phyloP scores from a whole-genome alignment of 1,140 invertebrate genomes.

The Holotrichia oblita region DNA sequence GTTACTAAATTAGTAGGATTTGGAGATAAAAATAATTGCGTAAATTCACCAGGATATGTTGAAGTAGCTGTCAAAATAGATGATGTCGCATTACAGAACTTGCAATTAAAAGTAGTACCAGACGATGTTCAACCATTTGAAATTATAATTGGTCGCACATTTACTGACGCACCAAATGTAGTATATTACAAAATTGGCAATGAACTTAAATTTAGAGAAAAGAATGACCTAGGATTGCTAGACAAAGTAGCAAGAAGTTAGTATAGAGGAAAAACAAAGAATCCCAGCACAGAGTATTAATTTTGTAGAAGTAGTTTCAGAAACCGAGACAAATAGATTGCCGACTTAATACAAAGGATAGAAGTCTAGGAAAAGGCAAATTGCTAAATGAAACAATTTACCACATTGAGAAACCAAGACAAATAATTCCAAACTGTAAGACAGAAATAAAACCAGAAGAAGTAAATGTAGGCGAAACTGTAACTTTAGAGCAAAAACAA shows the following conservation, averaged over 20 bases:
- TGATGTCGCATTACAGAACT: background rate
- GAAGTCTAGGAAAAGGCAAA: background rate
- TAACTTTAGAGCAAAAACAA: background rate
- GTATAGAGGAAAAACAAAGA: too few relatives aligned
- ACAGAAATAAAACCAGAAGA: background rate
- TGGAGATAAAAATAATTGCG: background rate
- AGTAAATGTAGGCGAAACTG: background rate
- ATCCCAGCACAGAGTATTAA: background rate
- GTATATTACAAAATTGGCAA: background rate
- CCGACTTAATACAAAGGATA: background rate
- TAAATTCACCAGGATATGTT: background rate
- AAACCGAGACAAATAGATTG: background rate
- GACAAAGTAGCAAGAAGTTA: too few relatives aligned
- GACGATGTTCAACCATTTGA: background rate
- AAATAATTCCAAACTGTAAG: background rate
- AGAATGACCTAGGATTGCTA: background rate
- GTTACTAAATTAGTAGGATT: background rate
- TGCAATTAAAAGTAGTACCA: background rate
- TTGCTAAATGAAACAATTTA: background rate
- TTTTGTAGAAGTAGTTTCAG: background rate
- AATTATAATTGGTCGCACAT: slow-evolving; percentile 14
- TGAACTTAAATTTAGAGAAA: background rate
- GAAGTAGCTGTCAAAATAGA: background rate
- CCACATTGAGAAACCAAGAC: background rate
- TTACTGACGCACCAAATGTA: background rate